These are phyloP conservation scores for Steinernema carpocapsae DNA, from an alignment of 2,888 invertebrate genomes.

Conservation along the genomic window DNA sequence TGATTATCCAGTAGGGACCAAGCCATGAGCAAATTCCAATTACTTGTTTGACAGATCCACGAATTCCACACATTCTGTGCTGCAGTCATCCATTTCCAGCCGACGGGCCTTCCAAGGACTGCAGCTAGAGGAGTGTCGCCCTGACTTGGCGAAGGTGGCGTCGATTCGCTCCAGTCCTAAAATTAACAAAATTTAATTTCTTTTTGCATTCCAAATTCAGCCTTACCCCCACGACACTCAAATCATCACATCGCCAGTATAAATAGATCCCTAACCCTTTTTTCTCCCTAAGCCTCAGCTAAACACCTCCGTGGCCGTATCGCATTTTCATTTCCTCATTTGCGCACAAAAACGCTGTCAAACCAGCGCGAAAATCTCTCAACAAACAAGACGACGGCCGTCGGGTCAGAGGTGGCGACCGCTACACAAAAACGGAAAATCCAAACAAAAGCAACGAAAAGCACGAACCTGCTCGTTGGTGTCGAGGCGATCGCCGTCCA, in stretches of 20 bases:
- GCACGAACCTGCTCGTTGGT: constrained; percentile 1
- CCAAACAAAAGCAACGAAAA: background rate
- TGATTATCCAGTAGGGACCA: background rate
- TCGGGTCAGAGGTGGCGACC: background rate
- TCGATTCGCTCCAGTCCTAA: constrained; percentile 39
- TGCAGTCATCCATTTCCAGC: constrained; percentile 60
- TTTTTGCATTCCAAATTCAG: background rate
- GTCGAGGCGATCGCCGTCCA: constrained; percentile 36
- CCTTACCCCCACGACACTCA: background rate
- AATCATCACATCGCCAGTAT: background rate
- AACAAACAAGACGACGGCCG: constrained; percentile 13
- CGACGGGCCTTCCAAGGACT: constrained; percentile 49
- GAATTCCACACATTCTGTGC: constrained; percentile 60
- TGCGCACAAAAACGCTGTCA: constrained; percentile 20
- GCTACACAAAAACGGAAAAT: background rate
- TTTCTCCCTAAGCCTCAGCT: background rate
- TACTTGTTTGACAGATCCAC: constrained; percentile 58
- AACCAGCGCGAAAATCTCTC: constrained; percentile 22
- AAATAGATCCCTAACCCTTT: background rate
- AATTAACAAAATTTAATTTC: constrained; percentile 6
- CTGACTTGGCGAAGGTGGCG: constrained; percentile 38
- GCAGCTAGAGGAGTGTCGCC: constrained; percentile 38
- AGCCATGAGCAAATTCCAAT: background rate
- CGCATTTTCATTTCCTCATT: constrained; percentile 22
- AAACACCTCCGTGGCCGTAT: background rate